phyloP scores from a whole-genome alignment of 2,113 vertebrate genomes.

The Embiotoca jacksoni region DNA sequence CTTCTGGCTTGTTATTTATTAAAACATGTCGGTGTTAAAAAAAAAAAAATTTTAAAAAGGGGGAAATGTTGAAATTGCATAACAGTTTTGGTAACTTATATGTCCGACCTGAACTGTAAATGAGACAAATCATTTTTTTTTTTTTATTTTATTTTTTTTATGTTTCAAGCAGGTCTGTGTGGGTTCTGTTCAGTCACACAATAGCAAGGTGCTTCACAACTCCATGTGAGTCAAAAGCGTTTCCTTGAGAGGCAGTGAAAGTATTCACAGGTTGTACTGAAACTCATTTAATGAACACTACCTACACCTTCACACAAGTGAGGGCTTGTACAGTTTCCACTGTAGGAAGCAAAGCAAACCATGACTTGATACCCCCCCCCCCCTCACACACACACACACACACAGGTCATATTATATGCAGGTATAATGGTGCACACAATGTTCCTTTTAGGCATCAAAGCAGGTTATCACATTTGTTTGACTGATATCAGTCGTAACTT shows the following conservation, averaged over 20 bases:
- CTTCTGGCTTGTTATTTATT: no score
- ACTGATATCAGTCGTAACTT: conserved; percentile 22
- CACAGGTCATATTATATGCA: neutral
- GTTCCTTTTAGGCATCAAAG: neutral
- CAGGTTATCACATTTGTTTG: conserved; percentile 12
- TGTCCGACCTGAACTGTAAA: no score
- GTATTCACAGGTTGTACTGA: conserved; percentile 36
- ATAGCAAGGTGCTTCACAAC: neutral
- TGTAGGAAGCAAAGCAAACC: conserved; percentile 13
- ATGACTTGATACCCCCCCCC: conserved; percentile 10
- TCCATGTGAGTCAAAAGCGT: conserved; percentile 1
- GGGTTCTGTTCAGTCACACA: neutral
- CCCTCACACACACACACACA: neutral
- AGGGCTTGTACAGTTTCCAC: conserved; percentile 58
- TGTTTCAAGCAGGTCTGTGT: neutral
- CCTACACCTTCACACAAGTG: conserved; percentile 37
- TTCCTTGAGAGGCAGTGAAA: neutral
- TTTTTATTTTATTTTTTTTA: no score
- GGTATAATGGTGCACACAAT: neutral
- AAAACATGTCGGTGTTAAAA: no score
- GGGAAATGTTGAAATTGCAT: no score
- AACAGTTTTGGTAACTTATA: no score
- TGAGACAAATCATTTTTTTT: no score
- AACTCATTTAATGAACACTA: conserved; percentile 35
- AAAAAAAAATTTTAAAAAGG: no score